Evolutionary conservation across 2,797 vertebrate species (phyloP), one percentile per base, ranked within the genome.

Genomic region (Gallirallus australis): DNA sequence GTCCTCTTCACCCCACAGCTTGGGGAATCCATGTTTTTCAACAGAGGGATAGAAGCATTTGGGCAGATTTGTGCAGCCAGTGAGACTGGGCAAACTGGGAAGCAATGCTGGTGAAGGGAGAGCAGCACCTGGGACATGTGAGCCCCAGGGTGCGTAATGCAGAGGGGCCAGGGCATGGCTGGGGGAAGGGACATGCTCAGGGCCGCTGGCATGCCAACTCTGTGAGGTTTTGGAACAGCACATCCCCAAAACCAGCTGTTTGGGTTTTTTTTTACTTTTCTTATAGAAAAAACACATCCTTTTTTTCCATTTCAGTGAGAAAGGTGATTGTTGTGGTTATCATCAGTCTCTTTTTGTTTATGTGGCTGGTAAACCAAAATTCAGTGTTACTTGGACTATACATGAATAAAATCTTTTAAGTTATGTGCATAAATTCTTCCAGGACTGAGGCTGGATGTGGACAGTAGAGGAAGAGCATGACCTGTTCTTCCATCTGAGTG

Each of bases 281-380:
- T 96, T 91, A 95, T 83, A 96, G 92, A 84, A 95, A 95, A 96
- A 96, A 93, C 23, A 3, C 20, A 7, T 0, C 37, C 47, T 8
- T 86, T 59, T 66, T 88, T 90, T 90, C 71, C 2, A 72, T 91
- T 96, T 86, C 61, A 60, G 37, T 59, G 5, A 73, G 84, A 48
- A 84, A 94, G 66, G 57, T 52, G 27, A 70, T 90, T 93, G 69
- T 85, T 88, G 78, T 42, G 69, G 83, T 65, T 81, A 7, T n/a
- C 31, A 90, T 81, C 87, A 40, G 66, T 75, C 85, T 82, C 79
- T 87, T 65, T 93, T 75, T 81, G 56, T 91, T 92, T 48, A 45
- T 4, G 52, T 77, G 75, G 81, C 93, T 94, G 90, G 54, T 73
- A 71, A 95, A 73, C 52, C 81, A 85, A 87, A 89, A 85, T 13